Percentiles rank a stretch among this genome's conserved stretches.
Evolutionary conservation across 2,113 vertebrate genomes (phyloP).

Genomic region (Ceyx margarethae): DNA sequence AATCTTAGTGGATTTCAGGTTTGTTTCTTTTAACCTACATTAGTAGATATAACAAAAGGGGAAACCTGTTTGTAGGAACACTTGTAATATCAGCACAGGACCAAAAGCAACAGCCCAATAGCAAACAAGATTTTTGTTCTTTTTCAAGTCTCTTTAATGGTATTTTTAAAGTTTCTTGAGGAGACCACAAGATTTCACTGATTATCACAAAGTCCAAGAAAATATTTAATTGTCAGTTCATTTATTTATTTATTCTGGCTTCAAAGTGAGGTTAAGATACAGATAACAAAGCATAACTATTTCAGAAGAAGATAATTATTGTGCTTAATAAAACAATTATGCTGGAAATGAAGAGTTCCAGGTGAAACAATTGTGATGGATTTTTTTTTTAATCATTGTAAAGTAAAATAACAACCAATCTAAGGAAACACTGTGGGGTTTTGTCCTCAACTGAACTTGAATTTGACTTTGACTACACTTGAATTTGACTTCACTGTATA

Average conservation of each 20-base stretch:
- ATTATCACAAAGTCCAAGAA: not conserved
- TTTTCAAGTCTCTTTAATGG: not conserved
- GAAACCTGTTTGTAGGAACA: not conserved
- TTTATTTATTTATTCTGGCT: not conserved
- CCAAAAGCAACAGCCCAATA: not conserved
- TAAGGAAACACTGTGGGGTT: not conserved
- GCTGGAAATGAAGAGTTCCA: not conserved
- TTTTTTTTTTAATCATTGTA: not conserved
- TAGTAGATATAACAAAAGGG: not conserved
- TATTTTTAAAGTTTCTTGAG: no score
- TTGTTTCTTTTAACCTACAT: not conserved
- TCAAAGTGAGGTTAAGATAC: not conserved
- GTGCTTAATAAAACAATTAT: not conserved
- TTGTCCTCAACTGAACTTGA: slow-evolving; percentile 14
- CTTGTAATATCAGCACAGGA: not conserved
- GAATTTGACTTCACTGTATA: not conserved
- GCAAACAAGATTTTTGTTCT: not conserved
- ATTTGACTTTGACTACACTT: not conserved
- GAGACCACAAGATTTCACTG: not conserved
- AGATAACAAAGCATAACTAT: not conserved
- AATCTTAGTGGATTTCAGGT: not conserved
- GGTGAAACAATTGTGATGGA: not conserved
- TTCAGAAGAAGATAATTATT: not conserved
- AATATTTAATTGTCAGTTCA: not conserved
- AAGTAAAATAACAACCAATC: not conserved